Conservation (phyloP, 2,113 vertebrate genomes). For the Laticauda colubrina region DNA sequence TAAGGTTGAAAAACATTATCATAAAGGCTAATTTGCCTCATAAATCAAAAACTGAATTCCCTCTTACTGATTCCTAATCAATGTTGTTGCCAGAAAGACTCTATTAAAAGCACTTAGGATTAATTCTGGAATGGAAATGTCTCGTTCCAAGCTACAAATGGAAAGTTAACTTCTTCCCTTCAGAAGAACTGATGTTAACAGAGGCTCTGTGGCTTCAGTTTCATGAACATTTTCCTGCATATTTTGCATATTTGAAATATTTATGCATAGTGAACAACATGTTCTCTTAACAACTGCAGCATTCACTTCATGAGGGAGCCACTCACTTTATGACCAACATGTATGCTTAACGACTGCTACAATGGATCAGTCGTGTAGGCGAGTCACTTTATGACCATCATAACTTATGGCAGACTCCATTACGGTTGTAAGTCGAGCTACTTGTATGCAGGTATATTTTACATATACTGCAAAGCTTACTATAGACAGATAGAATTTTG, state of each 20-base stretch:
- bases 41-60: background rate
- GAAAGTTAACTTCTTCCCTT: background rate
- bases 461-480: background rate
- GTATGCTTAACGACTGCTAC: background rate
- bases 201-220: background rate
- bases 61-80: background rate
- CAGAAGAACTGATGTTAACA: background rate
- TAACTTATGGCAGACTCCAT: background rate
- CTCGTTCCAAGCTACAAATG: background rate
- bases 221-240: background rate
- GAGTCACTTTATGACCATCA: background rate
- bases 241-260: background rate
- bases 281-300: background rate
- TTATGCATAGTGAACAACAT: background rate
- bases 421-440: background rate
- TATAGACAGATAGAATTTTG: background rate
- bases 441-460: background rate
- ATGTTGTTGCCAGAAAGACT: background rate
- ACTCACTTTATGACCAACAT: background rate
- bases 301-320: background rate
- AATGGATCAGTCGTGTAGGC: background rate
- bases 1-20: background rate
- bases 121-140: background rate
- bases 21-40: background rate
- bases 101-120: background rate